A percentile compares a stretch with the other conserved stretches of the same genome.
phyloP scores from a whole-genome alignment of 2,113 vertebrate species.

The Callipepla californica region DNA sequence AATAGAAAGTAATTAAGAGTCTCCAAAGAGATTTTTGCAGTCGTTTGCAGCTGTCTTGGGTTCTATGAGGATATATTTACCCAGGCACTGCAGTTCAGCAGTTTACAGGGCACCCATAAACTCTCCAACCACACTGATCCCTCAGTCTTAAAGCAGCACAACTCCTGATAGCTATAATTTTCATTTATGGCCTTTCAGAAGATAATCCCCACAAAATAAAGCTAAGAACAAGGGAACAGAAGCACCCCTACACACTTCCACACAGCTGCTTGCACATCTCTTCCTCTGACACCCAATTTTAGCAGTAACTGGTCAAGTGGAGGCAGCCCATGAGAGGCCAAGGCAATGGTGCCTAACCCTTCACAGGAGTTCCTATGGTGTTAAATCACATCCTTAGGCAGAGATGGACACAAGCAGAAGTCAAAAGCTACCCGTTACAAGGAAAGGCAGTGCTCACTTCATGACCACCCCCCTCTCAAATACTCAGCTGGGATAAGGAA shows the following conservation, averaged over 20 bases:
- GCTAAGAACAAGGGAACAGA: not conserved
- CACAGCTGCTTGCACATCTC: not conserved
- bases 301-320: fast-evolving
- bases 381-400: not conserved
- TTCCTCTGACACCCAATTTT: not conserved
- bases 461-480: not conserved
- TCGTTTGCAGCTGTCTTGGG: not conserved
- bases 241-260: not conserved
- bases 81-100: not conserved
- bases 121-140: not conserved
- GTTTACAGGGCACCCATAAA: not conserved
- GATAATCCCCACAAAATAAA: not conserved
- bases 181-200: not conserved
- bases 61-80: not conserved
- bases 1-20: not conserved
- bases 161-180: fast-evolving
- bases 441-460: not conserved
- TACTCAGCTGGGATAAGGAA: not conserved
- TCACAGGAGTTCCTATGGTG: not conserved
- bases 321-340: not conserved
- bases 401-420: not conserved
- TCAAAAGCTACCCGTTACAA: not conserved
- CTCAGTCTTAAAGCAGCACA: not conserved
- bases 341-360: not conserved
- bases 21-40: not conserved